Evolutionary conservation across 1,140 invertebrate species (phyloP), one percentile per base, ranked within the genome.

Genomic region (Panagrolaimus sp.): DNA sequence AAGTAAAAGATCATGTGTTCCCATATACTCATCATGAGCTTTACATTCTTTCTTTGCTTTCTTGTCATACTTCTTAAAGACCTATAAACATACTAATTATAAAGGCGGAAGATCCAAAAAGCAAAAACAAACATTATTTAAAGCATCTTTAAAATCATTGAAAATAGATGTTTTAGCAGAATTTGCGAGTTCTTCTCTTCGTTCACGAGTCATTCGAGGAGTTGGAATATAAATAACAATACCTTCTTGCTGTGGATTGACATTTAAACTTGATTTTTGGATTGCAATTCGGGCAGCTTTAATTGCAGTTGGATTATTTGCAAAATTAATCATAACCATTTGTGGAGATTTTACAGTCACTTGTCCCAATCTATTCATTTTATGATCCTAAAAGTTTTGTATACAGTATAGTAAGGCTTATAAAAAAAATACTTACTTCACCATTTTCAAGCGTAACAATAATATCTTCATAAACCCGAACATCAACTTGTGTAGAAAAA

Each of bases 161-260:
- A 79, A 52, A 32, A 78, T 67, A 26, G 28, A 47, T 28, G 55
- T 66, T 55, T 75, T 69, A 4, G 78, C 77, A 44, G 68, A 65
- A n/a, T 58, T 17, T 2, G 70, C 78, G 28, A 79, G 48, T 45
- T 73, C 43, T 38, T 80, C 75, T 38, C 77, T 55, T 38, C 76
- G n/a, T 70, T 78, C 77, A 65, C 73, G 52, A 32, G 72, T 78
- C 78, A 80, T 79, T 44, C 73, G 65, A 9, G 78, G 77, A n/a
- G 72, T 65, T n/a, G 48, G 67, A 14, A 78, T 63, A 62, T 79
- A 73, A 0, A 78, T 32, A n/a, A 78, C 68, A 12, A 69, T 72
- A n/a, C 77, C 77, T 64, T 80, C 79, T 24, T 81, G 79, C 63
- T 80, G 79, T 15, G 79, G 77, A 69, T 74, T 79, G n/a, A 75